A percentile compares a stretch with the other conserved stretches of the same genome.
Conservation (phyloP, 1,140 invertebrate species). For the Adelges cooleyi region DNA sequence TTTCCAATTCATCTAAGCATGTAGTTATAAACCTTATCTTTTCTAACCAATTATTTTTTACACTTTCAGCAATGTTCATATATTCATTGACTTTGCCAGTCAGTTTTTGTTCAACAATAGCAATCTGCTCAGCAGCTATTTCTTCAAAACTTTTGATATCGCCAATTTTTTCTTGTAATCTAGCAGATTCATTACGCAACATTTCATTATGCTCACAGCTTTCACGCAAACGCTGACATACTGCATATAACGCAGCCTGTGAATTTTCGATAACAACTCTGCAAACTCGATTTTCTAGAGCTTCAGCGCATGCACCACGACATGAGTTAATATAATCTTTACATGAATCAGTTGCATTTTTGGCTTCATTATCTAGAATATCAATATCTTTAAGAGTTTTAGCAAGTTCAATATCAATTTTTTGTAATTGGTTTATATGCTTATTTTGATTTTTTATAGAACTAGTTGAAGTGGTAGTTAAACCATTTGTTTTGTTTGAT, state of each 20-base stretch:
- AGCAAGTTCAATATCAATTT: background rate
- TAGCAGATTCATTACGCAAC: background rate
- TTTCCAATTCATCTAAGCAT: conserved; percentile 5
- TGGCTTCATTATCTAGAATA: background rate
- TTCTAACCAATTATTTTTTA: conserved; percentile 2
- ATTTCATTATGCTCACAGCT: background rate
- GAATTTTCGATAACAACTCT: conserved; percentile 18
- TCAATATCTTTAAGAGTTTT: conserved; percentile 12
- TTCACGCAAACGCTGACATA: conserved; percentile 11
- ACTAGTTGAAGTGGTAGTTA: background rate
- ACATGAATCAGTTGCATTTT: conserved; percentile 4
- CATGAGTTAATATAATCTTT: conserved; percentile 16
- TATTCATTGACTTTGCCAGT: conserved; percentile 18
- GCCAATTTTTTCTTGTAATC: conserved; percentile 14
- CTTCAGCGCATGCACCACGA: background rate
- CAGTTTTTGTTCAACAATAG: conserved; percentile 17
- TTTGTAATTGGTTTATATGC: background rate
- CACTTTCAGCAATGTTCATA: conserved; percentile 4
- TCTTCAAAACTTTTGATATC: conserved; percentile 13
- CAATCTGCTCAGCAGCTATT: conserved; percentile 18
- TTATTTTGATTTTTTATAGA: background rate
- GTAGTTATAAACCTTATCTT: conserved; percentile 12
- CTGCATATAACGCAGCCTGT: conserved; percentile 11
- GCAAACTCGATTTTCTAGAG: conserved; percentile 9
- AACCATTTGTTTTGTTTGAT: background rate